Conservation (phyloP, 2,113 vertebrate species). For the Machaerirhynchus nigripectus region DNA sequence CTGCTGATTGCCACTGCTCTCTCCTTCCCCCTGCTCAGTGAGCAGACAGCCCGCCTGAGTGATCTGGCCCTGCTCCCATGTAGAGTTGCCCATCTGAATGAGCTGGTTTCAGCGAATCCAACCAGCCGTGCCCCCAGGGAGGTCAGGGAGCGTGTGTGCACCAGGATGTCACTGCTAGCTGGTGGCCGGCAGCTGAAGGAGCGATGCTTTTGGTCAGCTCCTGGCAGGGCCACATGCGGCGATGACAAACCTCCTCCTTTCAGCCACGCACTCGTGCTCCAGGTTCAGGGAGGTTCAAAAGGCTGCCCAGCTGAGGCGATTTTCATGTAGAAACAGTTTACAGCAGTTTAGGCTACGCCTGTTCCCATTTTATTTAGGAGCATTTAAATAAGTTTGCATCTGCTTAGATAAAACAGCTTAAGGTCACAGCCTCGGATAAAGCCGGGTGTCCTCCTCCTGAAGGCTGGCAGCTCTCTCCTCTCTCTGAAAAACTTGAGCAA, state of each 20-base stretch:
- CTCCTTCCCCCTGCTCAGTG: not conserved
- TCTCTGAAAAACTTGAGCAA: not conserved
- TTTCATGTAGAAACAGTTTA: not conserved
- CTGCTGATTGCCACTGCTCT: not conserved
- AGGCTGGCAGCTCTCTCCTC: not conserved
- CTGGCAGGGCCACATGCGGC: rapidly evolving
- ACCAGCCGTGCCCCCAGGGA: not conserved
- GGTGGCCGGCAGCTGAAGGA: not conserved
- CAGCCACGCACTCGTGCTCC: rapidly evolving
- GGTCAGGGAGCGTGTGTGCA: rapidly evolving
- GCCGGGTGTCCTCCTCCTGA: not conserved
- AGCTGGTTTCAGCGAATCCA: not conserved
- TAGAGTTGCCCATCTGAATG: not conserved
- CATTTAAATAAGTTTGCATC: not conserved
- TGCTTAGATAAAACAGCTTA: not conserved
- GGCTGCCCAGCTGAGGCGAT: not conserved
- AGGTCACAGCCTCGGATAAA: not conserved
- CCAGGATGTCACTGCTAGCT: not conserved
- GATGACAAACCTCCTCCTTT: not conserved
- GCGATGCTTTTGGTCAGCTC: rapidly evolving
- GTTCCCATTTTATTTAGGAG: not conserved
- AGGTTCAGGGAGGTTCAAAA: not conserved
- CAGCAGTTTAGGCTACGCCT: not conserved
- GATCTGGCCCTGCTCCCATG: not conserved
- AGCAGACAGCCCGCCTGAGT: not conserved